Evolutionary conservation across 2,113 vertebrate genomes (phyloP).

Genomic region (Poecilia latipinna): DNA sequence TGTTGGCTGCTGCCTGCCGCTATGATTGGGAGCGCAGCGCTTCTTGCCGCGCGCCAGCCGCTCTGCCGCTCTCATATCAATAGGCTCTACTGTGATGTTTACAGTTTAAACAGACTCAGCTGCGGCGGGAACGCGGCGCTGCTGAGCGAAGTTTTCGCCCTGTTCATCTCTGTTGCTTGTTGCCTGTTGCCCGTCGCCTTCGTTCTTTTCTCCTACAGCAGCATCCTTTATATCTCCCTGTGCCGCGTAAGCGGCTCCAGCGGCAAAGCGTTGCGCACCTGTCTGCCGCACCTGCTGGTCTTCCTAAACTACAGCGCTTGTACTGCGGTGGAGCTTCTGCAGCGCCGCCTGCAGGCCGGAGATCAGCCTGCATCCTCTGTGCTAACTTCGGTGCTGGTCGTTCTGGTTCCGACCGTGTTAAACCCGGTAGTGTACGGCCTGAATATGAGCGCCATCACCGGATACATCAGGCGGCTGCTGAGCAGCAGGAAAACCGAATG

Average conservation of each 20-base stretch:
- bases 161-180: neutral
- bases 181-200: neutral
- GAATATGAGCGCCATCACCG: neutral
- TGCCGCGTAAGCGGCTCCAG: neutral
- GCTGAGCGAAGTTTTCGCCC: neutral
- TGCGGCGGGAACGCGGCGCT: neutral
- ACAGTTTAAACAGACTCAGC: conserved; percentile 1
- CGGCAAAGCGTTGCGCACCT: conserved; percentile 4
- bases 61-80: neutral
- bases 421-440: conserved; percentile 9
- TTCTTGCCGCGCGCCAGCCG: too few relatives aligned
- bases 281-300: conserved; percentile 6
- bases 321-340: neutral
- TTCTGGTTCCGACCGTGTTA: neutral
- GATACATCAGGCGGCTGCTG: neutral
- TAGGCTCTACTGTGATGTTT: conserved; percentile 5
- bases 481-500: neutral
- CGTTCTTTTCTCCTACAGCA: conserved; percentile 2
- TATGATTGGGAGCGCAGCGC: too few relatives aligned
- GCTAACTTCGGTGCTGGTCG: neutral
- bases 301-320: conserved; percentile 4
- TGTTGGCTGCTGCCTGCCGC: neutral
- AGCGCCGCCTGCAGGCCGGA: neutral
- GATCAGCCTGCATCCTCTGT: neutral
- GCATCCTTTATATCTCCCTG: neutral